Evolutionary conservation across 2,888 invertebrate genomes (phyloP), one percentile per base, ranked within the genome.

Genomic region (Eupeodes luniger): DNA sequence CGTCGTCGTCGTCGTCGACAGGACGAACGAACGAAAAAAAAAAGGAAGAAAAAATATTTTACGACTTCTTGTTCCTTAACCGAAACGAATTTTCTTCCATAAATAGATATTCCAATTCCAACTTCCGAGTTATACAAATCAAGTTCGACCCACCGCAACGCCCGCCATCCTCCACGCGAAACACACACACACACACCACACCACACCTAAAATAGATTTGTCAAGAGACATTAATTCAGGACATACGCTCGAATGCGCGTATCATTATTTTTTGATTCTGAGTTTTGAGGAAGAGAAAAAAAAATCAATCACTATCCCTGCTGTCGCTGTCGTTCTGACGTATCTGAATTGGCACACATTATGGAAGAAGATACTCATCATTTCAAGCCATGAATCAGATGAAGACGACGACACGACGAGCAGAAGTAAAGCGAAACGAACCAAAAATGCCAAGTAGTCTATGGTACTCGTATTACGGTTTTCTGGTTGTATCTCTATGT

Each of bases 271-370:
- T 47, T 49, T 61, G 9, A 19, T 55, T 55, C 1, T 16, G n/a
- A 2, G 5, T 62, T 16, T 16, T 40, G 2, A 11, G 44, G 27
- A 16, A 27, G 27, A 27, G 27, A 27, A 27, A 27, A 27, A 40
- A 75, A 82, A 82, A 53, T 77, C 64, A 82, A 66, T 82, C 82
- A 82, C 62, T 72, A 57, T 69, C 49, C 55, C 11, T 47, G 47
- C 9, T 40, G 40, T 40, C 40, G 10, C 47, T 70, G 70, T 77
- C 70, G 64, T 66, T 49, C 34, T 27, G 27, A 27, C 61, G 82
- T 49, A 49, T 77, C 59, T 62, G 49, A 55, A 72, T 70, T 19
- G 57, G 47, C 36, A 67, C 36, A 59, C 44, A 57, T 49, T 40
- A 44, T 40, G 40, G 55, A 77, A 27, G 27, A 27, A 51, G 67